These are phyloP conservation scores for Coecobrya sp. DNA, from an alignment of 2,888 invertebrate species.

Conservation along the genomic window DNA sequence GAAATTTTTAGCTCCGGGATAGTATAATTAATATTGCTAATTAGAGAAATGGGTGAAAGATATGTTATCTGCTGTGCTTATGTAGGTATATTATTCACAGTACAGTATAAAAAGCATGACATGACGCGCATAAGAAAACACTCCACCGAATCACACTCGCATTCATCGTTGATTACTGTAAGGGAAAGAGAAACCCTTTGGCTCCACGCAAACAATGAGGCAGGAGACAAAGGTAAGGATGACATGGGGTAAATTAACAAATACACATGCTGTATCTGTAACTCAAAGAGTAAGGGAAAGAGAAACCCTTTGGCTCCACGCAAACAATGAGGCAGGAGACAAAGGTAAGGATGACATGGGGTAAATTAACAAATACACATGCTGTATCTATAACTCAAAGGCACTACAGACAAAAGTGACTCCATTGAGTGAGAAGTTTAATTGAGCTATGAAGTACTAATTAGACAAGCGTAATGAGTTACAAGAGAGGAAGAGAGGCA, in stretches of 20 bases:
- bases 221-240: slow-evolving; percentile 24
- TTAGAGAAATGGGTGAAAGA: slow-evolving; percentile 21
- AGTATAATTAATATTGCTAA: slow-evolving; percentile 64
- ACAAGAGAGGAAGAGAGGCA: slow-evolving; percentile 3
- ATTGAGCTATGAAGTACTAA: slow-evolving; percentile 68
- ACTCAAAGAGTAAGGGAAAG: slow-evolving; percentile 6
- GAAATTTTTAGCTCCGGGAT: slow-evolving; percentile 30
- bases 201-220: slow-evolving; percentile 24
- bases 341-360: neutral
- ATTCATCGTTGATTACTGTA: slow-evolving; percentile 17
- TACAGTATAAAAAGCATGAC: neutral
- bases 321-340: slow-evolving; percentile 28
- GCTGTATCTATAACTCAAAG: neutral
- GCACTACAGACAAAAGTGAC: neutral
- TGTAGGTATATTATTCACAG: neutral
- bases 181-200: slow-evolving; percentile 16
- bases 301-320: slow-evolving; percentile 21
- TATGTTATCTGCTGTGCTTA: neutral
- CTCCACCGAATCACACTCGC: neutral
- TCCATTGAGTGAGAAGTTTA: slow-evolving; percentile 53
- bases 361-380: neutral
- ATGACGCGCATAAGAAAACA: neutral
- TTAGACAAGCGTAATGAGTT: slow-evolving; percentile 56
- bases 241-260: neutral
- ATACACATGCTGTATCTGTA: neutral